Evolutionary conservation across 1,140 invertebrate genomes (phyloP), one percentile per base, ranked within the genome.

Genomic region (Vollenhovia emeryi): DNA sequence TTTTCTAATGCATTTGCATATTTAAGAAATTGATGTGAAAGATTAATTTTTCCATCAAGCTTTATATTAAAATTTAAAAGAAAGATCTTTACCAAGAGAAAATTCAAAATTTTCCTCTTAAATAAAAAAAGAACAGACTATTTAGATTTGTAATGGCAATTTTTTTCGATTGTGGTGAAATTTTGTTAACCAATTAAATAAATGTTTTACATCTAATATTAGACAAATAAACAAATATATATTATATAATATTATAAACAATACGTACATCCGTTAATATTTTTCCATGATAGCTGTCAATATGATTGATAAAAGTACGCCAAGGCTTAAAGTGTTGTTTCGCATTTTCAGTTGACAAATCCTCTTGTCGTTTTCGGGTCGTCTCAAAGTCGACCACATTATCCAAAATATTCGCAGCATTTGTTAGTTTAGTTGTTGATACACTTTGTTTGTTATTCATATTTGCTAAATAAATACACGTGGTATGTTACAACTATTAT

Each of bases 261-360:
- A 59, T 21, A 85, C 86, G 86, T 74, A 93, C 92, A 0, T 89
- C 85, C 3, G 84, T 74, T 43, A 93, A 50, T 87, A 86, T 89
- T 50, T 87, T 86, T 8, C 92, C 92, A 55, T 91, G 91, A 87
- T 91, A 93, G 30, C 90, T 91, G 78, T 93, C 92, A 33, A 93
- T 74, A 13, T 93, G 89, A 91, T 93, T 94, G 62, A 93, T 89
- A 69, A 94, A 94, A 71, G 93, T 79, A 6, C 91, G 90, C 87
- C 89, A 91, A 0, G 91, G 91, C 24, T 80, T 66, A 59, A 93
- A 90, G 24, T 24, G 9, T 0, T n/a, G 0, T 43, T 84, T 76
- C 11, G 2, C 66, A 71, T 82, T 71, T 82, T 33, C 18, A 57
- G 18, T 43, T 55, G 27, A 24, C 50, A 73, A 71, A 30, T 80